Base-by-base conservation (phyloP, 2,797 vertebrate species). In the Phylloscopus collybita region DNA sequence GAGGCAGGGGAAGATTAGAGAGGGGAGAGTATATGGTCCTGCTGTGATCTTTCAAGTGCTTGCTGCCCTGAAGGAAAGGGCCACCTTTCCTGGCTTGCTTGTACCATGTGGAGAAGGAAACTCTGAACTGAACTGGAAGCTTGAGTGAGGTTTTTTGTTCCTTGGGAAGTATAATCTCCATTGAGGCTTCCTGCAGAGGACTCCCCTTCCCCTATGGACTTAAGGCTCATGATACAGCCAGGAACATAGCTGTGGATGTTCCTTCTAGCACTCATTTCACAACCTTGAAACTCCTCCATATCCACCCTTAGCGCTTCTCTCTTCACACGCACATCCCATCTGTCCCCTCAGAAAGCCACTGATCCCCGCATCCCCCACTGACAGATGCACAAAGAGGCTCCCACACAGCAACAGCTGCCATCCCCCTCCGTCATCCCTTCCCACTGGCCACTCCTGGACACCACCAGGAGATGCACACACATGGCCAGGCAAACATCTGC, bases 351-450 rank as follows among this genome's bases (percentile, higher is more conserved):
- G 59, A 88, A 57, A 80, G 11, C 0, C 1, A 13, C 51, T 72
- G 73, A 81, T 72, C 45, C 76, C 70, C 3, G 16, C 66, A 81
- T 47, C 59, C 76, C 66, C 34, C 82, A 50, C 47, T 0, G 1
- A 80, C 90, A 95, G 86, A 96, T 84, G 80, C 65, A 66, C 2
- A 0, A 42, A 11, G 27, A 75, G 26, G 51, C n/a, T 92, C 76
- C 90, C 86, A 90, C 83, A 69, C 80, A 92, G 44, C 53, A 88
- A 70, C 86, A 95, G 90, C 82, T 93, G 92, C 74, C 80, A 76
- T 80, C 30, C 50, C 88, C 62, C 80, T 81, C 82, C 17, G 4
- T 38, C 83, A 62, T 56, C 47, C 49, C 57, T 79, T 75, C 49
- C 62, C 71, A 25, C 67, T 79, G 59, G 18, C 76, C 0, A 0